phyloP scores from a whole-genome alignment of 1,140 invertebrate species.

The Drosophila funebris region DNA sequence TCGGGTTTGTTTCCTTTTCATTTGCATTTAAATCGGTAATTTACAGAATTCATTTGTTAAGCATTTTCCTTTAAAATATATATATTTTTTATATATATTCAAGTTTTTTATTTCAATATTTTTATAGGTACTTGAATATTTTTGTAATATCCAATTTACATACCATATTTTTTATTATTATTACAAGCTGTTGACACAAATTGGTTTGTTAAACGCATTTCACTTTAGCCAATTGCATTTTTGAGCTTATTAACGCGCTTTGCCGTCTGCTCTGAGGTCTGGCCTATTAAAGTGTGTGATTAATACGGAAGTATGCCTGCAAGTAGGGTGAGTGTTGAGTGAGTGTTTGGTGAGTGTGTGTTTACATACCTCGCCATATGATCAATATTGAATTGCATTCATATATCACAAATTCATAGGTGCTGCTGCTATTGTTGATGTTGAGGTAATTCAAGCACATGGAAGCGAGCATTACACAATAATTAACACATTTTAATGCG shows the following conservation, averaged over 20 bases:
- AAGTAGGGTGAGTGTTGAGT: conserved; percentile 1
- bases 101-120: too few species aligned
- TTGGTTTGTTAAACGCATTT: conserved; percentile 10
- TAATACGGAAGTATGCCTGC: conserved; percentile 16
- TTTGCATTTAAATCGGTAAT: not conserved
- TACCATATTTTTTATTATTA: conserved; percentile 4
- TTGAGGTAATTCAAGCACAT: conserved; percentile 22
- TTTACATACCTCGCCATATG: not conserved
- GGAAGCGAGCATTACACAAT: conserved; percentile 23
- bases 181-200: conserved; percentile 10
- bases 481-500: conserved; percentile 42
- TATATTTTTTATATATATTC: not conserved
- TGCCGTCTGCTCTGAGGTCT: not conserved
- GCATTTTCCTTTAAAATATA: not conserved
- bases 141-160: not conserved
- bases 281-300: conserved; percentile 13
- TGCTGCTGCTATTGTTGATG: not conserved
- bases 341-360: not conserved
- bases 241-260: conserved; percentile 12
- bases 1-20: too few species aligned
- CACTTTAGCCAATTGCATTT: conserved; percentile 13
- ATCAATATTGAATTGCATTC: conserved; percentile 35
- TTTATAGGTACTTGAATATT: not conserved
- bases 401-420: not conserved
- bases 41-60: not conserved